Evolutionary conservation across 2,888 invertebrate genomes (phyloP), one percentile per base, ranked within the genome.

Genomic region (Spisula solida): DNA sequence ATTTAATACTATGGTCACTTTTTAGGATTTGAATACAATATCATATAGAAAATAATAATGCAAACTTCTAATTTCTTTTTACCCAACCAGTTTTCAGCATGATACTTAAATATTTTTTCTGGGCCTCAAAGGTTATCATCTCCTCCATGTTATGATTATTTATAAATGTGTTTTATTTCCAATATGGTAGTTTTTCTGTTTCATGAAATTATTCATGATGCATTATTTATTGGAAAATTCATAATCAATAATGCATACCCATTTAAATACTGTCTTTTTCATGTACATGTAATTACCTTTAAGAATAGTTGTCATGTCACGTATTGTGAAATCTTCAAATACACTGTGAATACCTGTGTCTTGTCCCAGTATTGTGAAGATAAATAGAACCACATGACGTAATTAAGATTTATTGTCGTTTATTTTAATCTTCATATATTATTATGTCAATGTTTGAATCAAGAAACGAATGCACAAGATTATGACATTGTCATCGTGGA

Each of bases 371-470:
- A 10, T 66, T 66, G 25, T 66, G 60, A 66, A 2, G 25, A 25
- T 5, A 66, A n/a, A 66, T 10, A 25, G 56, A 56, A 56, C 20
- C 4, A 66, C 60, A 25, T 66, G 60, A n/a, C 60, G n/a, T 25
- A 66, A 66, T 66, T 66, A 25, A 25, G 60, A 66, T 66, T 66
- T 66, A 66, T 66, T 25, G 25, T 66, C 10, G 6, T 66, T 25
- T 66, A 25, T 66, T 66, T 66, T 66, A 25, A 66, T 66, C 60
- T n/a, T 25, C 20, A 66, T 66, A 66, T 66, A 10, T 66, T 66
- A 10, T 66, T 25, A 25, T 66, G 60, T 66, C 60, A 66, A 66
- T 12, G 25, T 66, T 66, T 66, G 12, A 66, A 60, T 25, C n/a
- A 66, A 66, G 60, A 25, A 66, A 25, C 25, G 12, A 25, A 25